phyloP scores from a whole-genome alignment of 2,113 vertebrate species.

The Brachyhypopomus occidentalis region DNA sequence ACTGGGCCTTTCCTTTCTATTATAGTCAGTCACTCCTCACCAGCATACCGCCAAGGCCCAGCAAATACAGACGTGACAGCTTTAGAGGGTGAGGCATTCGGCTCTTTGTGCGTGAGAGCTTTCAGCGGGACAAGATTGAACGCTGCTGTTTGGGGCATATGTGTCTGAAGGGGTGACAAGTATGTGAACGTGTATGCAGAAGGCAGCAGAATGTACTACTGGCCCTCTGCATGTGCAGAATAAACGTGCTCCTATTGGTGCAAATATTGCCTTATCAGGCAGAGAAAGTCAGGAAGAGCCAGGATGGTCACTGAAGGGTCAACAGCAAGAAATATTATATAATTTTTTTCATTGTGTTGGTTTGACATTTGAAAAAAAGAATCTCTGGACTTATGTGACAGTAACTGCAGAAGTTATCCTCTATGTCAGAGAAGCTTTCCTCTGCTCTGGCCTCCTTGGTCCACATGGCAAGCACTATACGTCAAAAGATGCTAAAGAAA shows the following conservation, averaged over 20 bases:
- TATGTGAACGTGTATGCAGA: slow-evolving; percentile 26
- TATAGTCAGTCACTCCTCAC: slow-evolving; percentile 60
- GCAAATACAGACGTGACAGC: slow-evolving; percentile 35
- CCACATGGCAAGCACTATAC: slow-evolving; percentile 27
- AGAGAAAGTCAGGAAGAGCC: slow-evolving; percentile 17
- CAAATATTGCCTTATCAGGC: slow-evolving; percentile 33
- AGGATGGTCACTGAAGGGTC: slow-evolving; percentile 23
- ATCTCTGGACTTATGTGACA: slow-evolving; percentile 50
- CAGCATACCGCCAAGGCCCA: slow-evolving; percentile 39
- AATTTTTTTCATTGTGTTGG: slow-evolving; percentile 32
- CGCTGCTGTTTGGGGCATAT: background rate
- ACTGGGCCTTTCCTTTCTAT: slow-evolving; percentile 37
- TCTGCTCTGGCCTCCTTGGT: background rate
- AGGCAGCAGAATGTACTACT: background rate
- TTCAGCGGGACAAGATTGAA: background rate
- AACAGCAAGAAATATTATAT: slow-evolving; percentile 18
- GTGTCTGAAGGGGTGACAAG: slow-evolving; percentile 5
- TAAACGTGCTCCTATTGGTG: slow-evolving; percentile 33
- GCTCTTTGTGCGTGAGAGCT: slow-evolving; percentile 3
- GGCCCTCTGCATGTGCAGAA: slow-evolving; percentile 31
- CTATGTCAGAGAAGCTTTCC: slow-evolving; percentile 45
- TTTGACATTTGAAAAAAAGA: slow-evolving; percentile 29
- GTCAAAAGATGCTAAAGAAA: slow-evolving; percentile 47
- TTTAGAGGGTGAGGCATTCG: slow-evolving; percentile 44
- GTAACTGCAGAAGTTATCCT: background rate